Evolutionary conservation across 2,113 vertebrate species (phyloP), one percentile per base, ranked within the genome.

Genomic region (Myrmophylax atrothorax): DNA sequence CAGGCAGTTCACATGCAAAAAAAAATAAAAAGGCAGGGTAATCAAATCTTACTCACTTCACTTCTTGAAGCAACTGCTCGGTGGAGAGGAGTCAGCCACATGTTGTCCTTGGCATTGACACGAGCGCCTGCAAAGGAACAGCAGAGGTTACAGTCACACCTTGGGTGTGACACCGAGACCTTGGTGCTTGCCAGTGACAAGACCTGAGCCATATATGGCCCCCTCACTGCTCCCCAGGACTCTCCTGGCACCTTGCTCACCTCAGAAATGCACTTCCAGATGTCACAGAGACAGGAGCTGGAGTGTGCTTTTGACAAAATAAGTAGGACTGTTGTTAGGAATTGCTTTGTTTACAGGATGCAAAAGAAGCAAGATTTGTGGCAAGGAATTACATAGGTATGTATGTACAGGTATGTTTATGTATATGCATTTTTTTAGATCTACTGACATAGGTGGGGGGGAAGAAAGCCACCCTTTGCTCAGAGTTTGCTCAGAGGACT

Each of bases 71-170:
- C 99, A 87, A 99, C 99, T 5, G 99, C 99, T 10, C 99, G 98
- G 95, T 99, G 99, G 37, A 99, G 98, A 60, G 99, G 99, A 49
- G 99, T 99, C 96, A 99, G 98, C 99, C 99, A 99, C 99, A 99
- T 99, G 68, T 98, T 99, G 92, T 99, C 99, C 98, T 99, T 99
- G 97, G 99, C 99, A 86, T 99, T 99, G 58, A 99, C 99, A 56
- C 99, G 99, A 47, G 99, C 99, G 3, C 99, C 99, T 99, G 97
- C 80, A 97, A 97, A 81, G 22, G 90, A 98, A 97, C 2, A 92
- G 75, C 59, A 96, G 84, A 96, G 66, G 81, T 96, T 95, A 97
- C 87, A 46, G 4, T 25, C 44, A 33, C 1, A 20, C 69, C 62
- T 37, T 52, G 77, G 77, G 62, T 72, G 69, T 1, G 1, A 47